Evolutionary conservation across 2,113 vertebrate species (phyloP).

Genomic region (Odontophorus gujanensis): DNA sequence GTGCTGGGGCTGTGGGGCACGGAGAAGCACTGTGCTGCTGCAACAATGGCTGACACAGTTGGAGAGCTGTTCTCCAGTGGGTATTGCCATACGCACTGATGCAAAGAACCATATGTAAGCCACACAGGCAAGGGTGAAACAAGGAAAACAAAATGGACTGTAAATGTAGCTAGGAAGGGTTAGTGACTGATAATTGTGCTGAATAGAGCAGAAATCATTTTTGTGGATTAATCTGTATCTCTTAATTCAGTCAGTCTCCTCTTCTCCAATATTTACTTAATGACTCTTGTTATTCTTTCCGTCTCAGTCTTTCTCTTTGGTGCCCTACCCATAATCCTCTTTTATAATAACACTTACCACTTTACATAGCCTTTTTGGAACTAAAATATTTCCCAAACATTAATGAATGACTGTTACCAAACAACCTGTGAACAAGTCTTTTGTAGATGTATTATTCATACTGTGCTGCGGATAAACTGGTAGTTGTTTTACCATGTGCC

Average conservation of each 20-base stretch:
- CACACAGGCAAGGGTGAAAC: constrained; percentile 38
- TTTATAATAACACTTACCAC: not conserved
- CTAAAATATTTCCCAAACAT: not conserved
- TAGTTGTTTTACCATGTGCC: not conserved
- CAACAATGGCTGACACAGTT: constrained; percentile 66
- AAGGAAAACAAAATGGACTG: not conserved
- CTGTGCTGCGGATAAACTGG: not conserved
- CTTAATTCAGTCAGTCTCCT: not conserved
- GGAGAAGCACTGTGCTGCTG: constrained; percentile 41
- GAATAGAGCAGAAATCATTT: not conserved
- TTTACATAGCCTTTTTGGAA: not conserved
- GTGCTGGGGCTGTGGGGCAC: constrained; percentile 1
- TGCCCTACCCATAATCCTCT: not conserved
- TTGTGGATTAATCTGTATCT: not conserved
- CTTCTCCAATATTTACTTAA: not conserved
- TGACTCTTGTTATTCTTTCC: constrained; percentile 13
- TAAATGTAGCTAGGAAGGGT: constrained; percentile 32
- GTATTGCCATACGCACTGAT: constrained; percentile 50
- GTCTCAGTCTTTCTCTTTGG: not conserved
- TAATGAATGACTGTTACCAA: not conserved
- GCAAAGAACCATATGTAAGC: constrained; percentile 60
- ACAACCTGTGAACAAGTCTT: not conserved
- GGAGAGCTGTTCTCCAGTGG: constrained; percentile 44
- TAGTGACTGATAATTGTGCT: not conserved
- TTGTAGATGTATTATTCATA: not conserved